Evolutionary conservation across 1,140 invertebrate genomes (phyloP), one percentile per base, ranked within the genome.

Genomic region (Paramacrobiotus metropolitanus): DNA sequence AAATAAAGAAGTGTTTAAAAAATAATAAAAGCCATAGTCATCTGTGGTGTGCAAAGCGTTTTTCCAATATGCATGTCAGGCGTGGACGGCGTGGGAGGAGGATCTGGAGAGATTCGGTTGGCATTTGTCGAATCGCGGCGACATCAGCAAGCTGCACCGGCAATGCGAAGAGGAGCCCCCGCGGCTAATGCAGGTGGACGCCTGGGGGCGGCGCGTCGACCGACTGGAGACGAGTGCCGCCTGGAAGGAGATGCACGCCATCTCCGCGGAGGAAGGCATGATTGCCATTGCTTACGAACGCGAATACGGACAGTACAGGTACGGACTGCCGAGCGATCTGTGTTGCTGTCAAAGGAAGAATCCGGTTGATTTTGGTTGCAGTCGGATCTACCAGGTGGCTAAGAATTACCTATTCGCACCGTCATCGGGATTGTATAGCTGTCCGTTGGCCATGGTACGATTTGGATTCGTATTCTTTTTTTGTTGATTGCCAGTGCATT

Each of bases 241-340:
- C 30, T 81, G 79, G 79, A 72, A 75, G 44, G 66, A 71, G 63
- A 72, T 79, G 71, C 78, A 81, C 64, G 67, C 70, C 24, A 73
- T 81, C 30, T 70, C 77, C 29, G 78, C 80, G 24, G 72, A 77
- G 67, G 79, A 81, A 68, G 79, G 79, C 1, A 67, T 81, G 0
- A 71, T 81, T 59, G 72, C 77, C 1, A 73, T 77, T 63, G 76
- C 75, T 4, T 81, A 81, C 69, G 76, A 80, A 62, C 69, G 74
- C 28, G 72, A 74, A 61, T 71, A 68, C 65, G 70, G 64, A 40
- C 69, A 75, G 61, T 76, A 64, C 63, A 73, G 71, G 71, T 71
- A 40, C 34, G 34, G 34, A 40, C 34, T 40, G 34, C 34, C 34
- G 34, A n/a, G n/a, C 34, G 34, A n/a, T n/a, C n/a, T n/a, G n/a